phyloP scores from a whole-genome alignment of 2,888 invertebrate species.

The Agapostemon virescens region DNA sequence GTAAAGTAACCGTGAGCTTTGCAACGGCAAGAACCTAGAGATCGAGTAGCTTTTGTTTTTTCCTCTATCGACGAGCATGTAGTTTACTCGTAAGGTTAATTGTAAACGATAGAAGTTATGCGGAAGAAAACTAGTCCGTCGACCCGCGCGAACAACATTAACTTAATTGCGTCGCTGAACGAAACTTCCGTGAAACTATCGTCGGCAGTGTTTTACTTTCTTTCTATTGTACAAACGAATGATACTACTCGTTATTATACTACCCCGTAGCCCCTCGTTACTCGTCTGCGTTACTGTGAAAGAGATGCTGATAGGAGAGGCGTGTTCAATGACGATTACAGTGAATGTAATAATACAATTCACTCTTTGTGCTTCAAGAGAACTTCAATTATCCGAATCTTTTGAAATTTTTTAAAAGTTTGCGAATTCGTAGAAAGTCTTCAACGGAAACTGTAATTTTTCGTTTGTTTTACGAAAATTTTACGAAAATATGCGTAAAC shows the following conservation, averaged over 20 bases:
- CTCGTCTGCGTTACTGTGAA: neutral
- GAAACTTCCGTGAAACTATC: neutral
- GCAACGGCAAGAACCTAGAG: neutral
- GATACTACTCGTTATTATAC: neutral
- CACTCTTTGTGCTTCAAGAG: neutral
- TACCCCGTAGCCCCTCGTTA: neutral
- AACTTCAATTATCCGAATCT: neutral
- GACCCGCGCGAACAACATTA: neutral
- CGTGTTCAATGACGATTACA: neutral
- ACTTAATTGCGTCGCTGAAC: neutral
- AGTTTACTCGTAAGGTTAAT: conserved; percentile 18
- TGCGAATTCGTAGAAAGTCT: too few relatives aligned
- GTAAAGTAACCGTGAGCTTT: conserved; percentile 20
- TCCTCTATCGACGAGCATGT: neutral
- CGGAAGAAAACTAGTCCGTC: conserved; percentile 33
- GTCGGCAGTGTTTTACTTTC: neutral
- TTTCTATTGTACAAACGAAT: neutral
- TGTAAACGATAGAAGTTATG: conserved; percentile 9
- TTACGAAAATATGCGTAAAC: too few relatives aligned
- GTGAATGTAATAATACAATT: too few relatives aligned
- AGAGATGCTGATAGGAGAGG: neutral
- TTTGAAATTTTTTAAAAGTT: neutral
- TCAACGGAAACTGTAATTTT: too few relatives aligned
- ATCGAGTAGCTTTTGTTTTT: conserved; percentile 7
- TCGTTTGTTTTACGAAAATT: too few relatives aligned